Evolutionary conservation across 1,140 invertebrate genomes (phyloP).

Genomic region (Cydia pomonella): DNA sequence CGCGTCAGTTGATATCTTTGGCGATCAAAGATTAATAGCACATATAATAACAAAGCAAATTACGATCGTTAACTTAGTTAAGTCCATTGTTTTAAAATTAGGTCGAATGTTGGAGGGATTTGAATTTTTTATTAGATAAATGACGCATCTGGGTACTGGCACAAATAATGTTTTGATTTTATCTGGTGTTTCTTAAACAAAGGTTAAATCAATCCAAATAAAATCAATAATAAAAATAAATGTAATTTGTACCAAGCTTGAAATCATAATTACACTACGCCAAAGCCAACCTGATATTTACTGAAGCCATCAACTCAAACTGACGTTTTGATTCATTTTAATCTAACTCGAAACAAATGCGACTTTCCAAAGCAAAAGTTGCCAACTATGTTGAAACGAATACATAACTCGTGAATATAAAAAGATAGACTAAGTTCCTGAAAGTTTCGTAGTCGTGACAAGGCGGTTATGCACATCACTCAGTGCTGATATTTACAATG

Average conservation of each 20-base stretch:
- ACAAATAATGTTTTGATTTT: background rate
- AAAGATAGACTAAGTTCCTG: background rate
- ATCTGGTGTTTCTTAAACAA: background rate
- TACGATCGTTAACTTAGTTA: conserved; percentile 11
- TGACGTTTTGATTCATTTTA: too few species aligned
- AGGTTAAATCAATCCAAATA: background rate
- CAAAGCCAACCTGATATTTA: too few species aligned
- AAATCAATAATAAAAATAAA: too few species aligned
- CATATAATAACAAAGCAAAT: background rate
- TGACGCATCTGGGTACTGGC: background rate
- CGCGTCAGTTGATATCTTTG: too few species aligned
- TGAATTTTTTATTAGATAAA: background rate
- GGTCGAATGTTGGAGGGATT: conserved; percentile 12
- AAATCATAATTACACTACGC: too few species aligned
- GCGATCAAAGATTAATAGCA: background rate
- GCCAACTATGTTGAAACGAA: background rate
- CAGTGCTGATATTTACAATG: background rate
- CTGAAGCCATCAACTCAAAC: too few species aligned
- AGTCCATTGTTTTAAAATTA: conserved; percentile 14
- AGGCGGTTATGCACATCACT: conserved; percentile 9
- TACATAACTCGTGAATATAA: background rate
- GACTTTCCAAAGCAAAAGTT: background rate
- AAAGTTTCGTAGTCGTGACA: conserved; percentile 7
- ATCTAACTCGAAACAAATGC: background rate
- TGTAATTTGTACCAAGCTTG: too few species aligned